Evolutionary conservation across 1,140 invertebrate species (phyloP).

Genomic region (Adoxophyes honmai): DNA sequence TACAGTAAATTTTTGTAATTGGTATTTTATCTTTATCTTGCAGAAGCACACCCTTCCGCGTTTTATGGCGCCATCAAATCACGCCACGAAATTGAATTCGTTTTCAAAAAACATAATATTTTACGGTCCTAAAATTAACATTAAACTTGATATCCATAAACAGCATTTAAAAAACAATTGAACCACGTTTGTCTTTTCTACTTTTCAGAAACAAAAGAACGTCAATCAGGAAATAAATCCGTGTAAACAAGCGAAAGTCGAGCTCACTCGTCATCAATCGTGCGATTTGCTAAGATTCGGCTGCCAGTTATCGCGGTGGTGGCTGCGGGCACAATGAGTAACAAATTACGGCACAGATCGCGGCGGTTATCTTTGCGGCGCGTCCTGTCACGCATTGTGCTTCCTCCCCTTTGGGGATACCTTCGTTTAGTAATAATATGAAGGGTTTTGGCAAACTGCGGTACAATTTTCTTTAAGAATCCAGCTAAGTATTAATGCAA

Average conservation of each 20-base stretch:
- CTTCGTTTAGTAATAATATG: no score
- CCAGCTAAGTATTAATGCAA: no score
- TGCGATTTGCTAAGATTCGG: constrained; percentile 1
- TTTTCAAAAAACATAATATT: no score
- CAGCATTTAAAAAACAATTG: no score
- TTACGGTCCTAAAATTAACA: no score
- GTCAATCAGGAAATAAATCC: neutral
- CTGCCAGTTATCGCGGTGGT: constrained; percentile 24
- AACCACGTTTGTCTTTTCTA: neutral
- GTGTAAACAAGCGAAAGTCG: constrained; percentile 1
- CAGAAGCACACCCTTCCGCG: neutral
- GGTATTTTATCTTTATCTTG: neutral
- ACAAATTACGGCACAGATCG: constrained; percentile 35
- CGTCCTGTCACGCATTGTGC: constrained; percentile 20
- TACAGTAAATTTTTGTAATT: no score
- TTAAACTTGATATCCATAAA: no score
- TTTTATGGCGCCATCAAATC: neutral
- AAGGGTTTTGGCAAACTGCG: no score
- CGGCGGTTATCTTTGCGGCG: constrained; percentile 16
- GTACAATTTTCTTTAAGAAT: no score
- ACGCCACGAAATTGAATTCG: no score
- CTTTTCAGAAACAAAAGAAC: neutral
- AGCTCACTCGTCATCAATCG: neutral
- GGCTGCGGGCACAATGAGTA: constrained; percentile 27
- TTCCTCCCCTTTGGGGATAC: constrained; percentile 13